A percentile compares a stretch with the other conserved stretches of the same genome.
Conservation (phyloP, 2,888 invertebrate genomes). For the Penaeus monodon region DNA sequence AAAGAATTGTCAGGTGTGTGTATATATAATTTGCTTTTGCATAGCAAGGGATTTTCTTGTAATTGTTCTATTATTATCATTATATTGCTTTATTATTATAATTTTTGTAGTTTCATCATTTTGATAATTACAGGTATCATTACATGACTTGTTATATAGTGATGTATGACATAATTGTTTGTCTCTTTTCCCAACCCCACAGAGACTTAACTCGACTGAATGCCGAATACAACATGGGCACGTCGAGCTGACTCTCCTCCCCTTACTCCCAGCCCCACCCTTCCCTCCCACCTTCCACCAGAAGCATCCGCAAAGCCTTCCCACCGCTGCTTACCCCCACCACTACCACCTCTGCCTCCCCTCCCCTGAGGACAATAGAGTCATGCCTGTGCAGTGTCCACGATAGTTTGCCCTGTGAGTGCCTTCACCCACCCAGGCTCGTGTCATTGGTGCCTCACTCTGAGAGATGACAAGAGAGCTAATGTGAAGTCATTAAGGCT, state of each 20-base stretch:
- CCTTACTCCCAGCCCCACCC: conserved; percentile 1
- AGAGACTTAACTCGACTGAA: conserved; percentile 50
- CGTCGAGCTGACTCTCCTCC: conserved; percentile 26
- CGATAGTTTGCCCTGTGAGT: conserved; percentile 45
- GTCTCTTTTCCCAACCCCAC: background rate
- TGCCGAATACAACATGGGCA: conserved; percentile 40
- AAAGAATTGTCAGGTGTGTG: too few species aligned
- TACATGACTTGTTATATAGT: too few species aligned
- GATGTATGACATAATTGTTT: background rate
- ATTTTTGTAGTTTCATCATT: too few species aligned
- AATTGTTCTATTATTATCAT: too few species aligned
- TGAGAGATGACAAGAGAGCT: too few species aligned
- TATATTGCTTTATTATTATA: too few species aligned
- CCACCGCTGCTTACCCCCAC: conserved; percentile 25
- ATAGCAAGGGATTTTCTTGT: too few species aligned
- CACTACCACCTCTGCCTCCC: background rate
- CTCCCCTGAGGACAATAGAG: background rate
- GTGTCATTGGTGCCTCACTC: too few species aligned
- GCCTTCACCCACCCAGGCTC: background rate
- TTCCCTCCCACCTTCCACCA: conserved; percentile 1
- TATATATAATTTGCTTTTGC: too few species aligned
- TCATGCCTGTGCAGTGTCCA: conserved; percentile 13
- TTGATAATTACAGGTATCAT: too few species aligned
- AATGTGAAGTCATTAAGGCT: too few species aligned
- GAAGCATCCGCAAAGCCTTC: background rate